Conservation (phyloP, 2,113 vertebrate species). For the Piprites chloris region DNA sequence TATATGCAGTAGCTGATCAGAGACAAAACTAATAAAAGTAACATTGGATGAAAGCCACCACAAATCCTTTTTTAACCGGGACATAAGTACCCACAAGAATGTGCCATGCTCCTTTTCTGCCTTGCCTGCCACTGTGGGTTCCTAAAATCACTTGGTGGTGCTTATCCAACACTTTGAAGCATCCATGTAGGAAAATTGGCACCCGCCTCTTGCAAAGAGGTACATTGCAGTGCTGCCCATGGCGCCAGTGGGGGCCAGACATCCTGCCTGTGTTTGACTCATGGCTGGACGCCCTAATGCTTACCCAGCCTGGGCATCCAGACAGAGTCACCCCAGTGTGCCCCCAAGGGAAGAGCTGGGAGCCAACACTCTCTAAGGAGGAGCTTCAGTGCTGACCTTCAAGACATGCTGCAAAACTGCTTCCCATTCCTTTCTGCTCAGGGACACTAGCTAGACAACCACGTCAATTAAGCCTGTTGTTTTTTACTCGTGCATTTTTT, state of each 20-base stretch:
- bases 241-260: accelerated
- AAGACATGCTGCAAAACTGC: neutral
- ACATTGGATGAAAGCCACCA: neutral
- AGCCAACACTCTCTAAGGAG: neutral
- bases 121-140: neutral
- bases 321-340: neutral
- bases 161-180: neutral
- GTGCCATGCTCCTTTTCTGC: neutral
- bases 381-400: neutral
- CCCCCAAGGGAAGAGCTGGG: neutral
- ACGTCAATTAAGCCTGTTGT: neutral
- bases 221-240: accelerated
- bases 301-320: neutral
- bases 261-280: accelerated
- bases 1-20: neutral
- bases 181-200: accelerated
- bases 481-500: neutral
- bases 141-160: neutral
- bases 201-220: neutral
- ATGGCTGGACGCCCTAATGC: accelerated
- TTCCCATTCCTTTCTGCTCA: neutral
- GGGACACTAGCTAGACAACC: neutral
- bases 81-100: neutral
- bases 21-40: neutral
- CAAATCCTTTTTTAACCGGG: neutral